Conservation (phyloP, 64 coral and sea anemone genomes). For the Montipora cactus region DNA sequence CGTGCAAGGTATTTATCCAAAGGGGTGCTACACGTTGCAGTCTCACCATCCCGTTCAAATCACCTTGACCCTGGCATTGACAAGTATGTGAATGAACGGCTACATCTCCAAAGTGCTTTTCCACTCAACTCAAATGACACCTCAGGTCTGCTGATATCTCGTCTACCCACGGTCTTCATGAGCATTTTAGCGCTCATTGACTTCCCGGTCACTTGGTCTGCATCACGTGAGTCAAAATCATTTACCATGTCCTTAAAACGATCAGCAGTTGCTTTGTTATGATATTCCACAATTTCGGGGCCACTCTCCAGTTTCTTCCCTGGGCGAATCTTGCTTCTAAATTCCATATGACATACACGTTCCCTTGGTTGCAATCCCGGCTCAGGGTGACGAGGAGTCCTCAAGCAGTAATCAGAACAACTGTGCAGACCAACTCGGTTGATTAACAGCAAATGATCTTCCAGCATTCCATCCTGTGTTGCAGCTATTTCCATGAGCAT, state of each 20-base stretch:
- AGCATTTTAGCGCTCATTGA: conserved; percentile 9
- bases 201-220: conserved; percentile 2
- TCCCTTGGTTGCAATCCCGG: conserved; percentile 17
- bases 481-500: conserved; percentile 66
- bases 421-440: conserved; percentile 39
- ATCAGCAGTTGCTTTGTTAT: background rate
- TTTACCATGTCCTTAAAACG: conserved; percentile 12
- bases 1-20: too few relatives aligned
- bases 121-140: conserved; percentile 37
- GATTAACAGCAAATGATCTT: conserved; percentile 42
- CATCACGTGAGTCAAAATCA: background rate
- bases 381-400: conserved; percentile 51
- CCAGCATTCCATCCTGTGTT: conserved; percentile 42
- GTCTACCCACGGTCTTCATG: conserved; percentile 1
- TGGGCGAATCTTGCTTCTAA: conserved; percentile 6
- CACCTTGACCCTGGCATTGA: too few relatives aligned
- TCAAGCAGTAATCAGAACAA: conserved; percentile 55
- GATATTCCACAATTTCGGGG: conserved; percentile 38
- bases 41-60: too few relatives aligned
- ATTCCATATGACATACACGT: conserved; percentile 14
- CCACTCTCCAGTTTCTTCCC: conserved; percentile 7
- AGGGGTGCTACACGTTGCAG: too few relatives aligned
- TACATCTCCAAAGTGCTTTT: too few relatives aligned
- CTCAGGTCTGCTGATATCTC: conserved; percentile 24
- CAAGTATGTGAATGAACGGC: too few relatives aligned